phyloP scores from a whole-genome alignment of 2,888 invertebrate species.

The Corbicula japonica region DNA sequence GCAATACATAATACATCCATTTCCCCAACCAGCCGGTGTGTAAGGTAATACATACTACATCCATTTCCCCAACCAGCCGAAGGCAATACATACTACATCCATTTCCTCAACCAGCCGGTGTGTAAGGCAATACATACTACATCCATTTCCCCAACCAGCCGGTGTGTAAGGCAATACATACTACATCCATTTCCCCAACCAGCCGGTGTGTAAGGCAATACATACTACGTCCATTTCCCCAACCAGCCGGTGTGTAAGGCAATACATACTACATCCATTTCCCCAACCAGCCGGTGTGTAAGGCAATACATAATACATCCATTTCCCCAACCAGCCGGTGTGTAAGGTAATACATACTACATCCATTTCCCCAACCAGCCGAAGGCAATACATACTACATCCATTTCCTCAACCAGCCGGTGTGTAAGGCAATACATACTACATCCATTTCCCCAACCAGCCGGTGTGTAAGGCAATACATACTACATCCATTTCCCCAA shows the following conservation, averaged over 20 bases:
- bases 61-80: constrained; percentile 26
- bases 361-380: constrained; percentile 24
- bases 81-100: constrained; percentile 13
- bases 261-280: constrained; percentile 14
- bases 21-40: constrained; percentile 17
- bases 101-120: constrained; percentile 19
- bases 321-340: constrained; percentile 19
- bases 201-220: constrained; percentile 16
- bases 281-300: constrained; percentile 25
- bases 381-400: constrained; percentile 17
- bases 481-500: constrained; percentile 22
- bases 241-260: constrained; percentile 24
- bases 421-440: constrained; percentile 14
- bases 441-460: constrained; percentile 21
- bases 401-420: constrained; percentile 23
- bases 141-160: constrained; percentile 24
- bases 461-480: constrained; percentile 13
- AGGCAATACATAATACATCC: constrained; percentile 13
- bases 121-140: constrained; percentile 14
- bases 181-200: constrained; percentile 22
- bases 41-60: constrained; percentile 17
- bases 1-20: constrained; percentile 16
- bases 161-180: constrained; percentile 17
- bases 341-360: constrained; percentile 13
- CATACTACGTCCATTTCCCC: constrained; percentile 19